Evolutionary conservation across 2,888 invertebrate species (phyloP).

Genomic region (Pimpla rufipes): DNA sequence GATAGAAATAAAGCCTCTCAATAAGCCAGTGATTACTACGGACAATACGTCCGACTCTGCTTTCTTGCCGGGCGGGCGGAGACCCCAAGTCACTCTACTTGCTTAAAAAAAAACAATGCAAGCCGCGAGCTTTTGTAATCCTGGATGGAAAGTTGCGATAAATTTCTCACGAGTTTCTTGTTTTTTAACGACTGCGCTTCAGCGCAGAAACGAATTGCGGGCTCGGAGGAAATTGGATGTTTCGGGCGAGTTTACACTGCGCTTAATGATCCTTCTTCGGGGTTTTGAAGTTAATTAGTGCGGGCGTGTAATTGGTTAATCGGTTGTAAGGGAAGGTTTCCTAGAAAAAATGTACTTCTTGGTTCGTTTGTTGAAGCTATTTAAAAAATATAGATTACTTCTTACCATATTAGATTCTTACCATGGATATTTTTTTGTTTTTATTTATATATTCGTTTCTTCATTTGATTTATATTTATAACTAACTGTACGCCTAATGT

Average conservation of each 20-base stretch:
- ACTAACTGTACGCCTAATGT: no score
- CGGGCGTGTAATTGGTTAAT: not conserved
- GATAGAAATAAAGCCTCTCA: constrained; percentile 66
- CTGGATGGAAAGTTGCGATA: constrained; percentile 36
- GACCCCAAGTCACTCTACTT: constrained; percentile 35
- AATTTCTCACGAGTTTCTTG: not conserved
- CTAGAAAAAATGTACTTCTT: not conserved
- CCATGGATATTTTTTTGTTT: no score
- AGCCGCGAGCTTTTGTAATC: constrained; percentile 47
- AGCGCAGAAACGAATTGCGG: not conserved
- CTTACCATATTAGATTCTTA: no score
- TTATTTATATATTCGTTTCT: no score
- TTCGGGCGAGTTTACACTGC: not conserved
- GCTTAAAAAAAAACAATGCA: constrained; percentile 47
- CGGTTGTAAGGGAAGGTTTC: not conserved
- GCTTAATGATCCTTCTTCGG: not conserved
- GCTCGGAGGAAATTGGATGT: not conserved
- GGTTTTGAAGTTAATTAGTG: not conserved
- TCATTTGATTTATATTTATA: no score
- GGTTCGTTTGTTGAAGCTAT: not conserved
- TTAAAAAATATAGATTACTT: no score
- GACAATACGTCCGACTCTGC: constrained; percentile 51
- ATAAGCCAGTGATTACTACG: constrained; percentile 67
- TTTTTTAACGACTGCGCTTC: not conserved
- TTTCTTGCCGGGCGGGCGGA: not conserved